Evolutionary conservation across 1,140 invertebrate genomes (phyloP).

Genomic region (Luehdorfia chinensis): DNA sequence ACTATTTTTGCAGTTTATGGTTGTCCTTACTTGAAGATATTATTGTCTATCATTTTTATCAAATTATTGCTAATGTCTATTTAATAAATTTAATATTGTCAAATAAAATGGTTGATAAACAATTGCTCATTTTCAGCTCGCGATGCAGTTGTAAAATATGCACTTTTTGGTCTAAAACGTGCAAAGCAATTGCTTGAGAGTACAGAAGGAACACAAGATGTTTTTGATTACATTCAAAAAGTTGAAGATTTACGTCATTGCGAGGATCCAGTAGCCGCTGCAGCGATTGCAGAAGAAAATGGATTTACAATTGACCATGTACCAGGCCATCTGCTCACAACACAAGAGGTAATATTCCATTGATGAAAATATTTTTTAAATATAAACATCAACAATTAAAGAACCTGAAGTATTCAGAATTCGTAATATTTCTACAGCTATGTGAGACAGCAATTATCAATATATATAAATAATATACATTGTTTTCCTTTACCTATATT

Average conservation of each 20-base stretch:
- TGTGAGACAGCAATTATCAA: too few relatives aligned
- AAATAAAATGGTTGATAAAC: too few relatives aligned
- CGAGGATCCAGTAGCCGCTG: slow-evolving; percentile 76
- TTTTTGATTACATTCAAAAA: slow-evolving; percentile 78
- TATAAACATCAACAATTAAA: too few relatives aligned
- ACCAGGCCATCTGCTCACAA: slow-evolving; percentile 80
- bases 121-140: slow-evolving; percentile 49
- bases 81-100: too few relatives aligned
- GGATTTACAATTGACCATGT: slow-evolving; percentile 81
- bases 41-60: too few relatives aligned
- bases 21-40: too few relatives aligned
- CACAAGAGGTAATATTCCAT: slow-evolving; percentile 73
- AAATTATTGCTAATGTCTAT: too few relatives aligned
- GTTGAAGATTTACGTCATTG: slow-evolving; percentile 79
- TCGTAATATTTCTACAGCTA: too few relatives aligned
- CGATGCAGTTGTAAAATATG: slow-evolving; percentile 77
- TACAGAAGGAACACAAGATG: slow-evolving; percentile 57
- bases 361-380: not conserved
- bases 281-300: slow-evolving; percentile 70
- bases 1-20: too few relatives aligned
- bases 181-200: slow-evolving; percentile 64
- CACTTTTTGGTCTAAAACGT: slow-evolving; percentile 74
- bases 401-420: too few relatives aligned
- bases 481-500: too few relatives aligned
- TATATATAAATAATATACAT: too few relatives aligned